Evolutionary conservation across 2,797 vertebrate species (phyloP), one percentile per base, ranked within the genome.

Genomic region (Eulemur mongoz): DNA sequence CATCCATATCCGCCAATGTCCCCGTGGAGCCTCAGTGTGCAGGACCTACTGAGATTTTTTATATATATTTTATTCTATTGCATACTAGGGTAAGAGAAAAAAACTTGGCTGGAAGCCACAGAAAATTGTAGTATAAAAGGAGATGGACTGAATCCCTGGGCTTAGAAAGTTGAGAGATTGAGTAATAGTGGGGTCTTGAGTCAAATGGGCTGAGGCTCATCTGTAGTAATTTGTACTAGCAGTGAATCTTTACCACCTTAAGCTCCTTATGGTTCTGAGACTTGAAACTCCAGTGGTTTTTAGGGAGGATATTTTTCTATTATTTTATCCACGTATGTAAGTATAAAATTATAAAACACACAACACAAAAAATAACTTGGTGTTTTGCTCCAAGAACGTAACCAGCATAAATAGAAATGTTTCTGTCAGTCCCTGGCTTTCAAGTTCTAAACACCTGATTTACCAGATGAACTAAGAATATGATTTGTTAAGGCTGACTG

Each of bases 81-180:
- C 38, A 14, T 84, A 32, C 9, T 52, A 75, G 32, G n/a, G 22
- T 35, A 69, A 38, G 78, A 78, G 52, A 50, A 65, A 70, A 91
- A 72, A 40, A 25, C 22, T 88, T 88, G 61, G 70, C 30, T 76
- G 38, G 27, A 79, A 76, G 72, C 48, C 38, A 40, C 23, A 69
- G 95, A 52, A 87, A 52, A 83, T 15, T 79, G 11, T 35, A 43
- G 15, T 70, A 43, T 43, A 73, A 95, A 86, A 96, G 59, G 83
- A 89, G 52, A 59, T 40, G 23, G 22, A 5, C 40, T 89, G 35
- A 78, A 9, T 83, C 65, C 50, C 23, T 79, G 43, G n/a, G n/a
- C 25, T 87, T 86, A 38, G 67, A 83, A 59, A 40, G 65, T 5
- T 83, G 57, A 89, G 43, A 75, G 43, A 75, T 61, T 82, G 38